Evolutionary conservation across 2,888 invertebrate genomes (phyloP).

Genomic region (Napeogenes sylphis): DNA sequence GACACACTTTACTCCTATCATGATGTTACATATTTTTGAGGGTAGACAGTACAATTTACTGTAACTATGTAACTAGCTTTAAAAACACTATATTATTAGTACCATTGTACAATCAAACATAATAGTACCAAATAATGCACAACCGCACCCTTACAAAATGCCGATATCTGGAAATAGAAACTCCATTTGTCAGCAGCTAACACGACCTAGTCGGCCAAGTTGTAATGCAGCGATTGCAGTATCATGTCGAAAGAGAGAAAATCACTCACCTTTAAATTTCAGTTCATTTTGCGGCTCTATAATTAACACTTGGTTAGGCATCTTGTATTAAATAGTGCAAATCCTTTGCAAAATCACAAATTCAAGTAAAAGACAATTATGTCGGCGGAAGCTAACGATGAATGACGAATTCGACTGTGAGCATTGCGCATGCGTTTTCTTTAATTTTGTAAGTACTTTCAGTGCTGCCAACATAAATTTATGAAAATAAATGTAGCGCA

Average conservation of each 20-base stretch:
- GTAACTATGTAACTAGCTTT: too few relatives aligned
- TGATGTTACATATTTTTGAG: too few relatives aligned
- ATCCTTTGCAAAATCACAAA: conserved; percentile 60
- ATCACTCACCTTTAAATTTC: conserved; percentile 90
- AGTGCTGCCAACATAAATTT: conserved; percentile 20
- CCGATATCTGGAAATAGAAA: conserved; percentile 77
- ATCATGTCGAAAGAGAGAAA: conserved; percentile 39
- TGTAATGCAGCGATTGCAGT: conserved; percentile 53
- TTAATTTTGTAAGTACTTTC: conserved; percentile 23
- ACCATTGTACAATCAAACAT: conserved; percentile 13
- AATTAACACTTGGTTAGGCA: conserved; percentile 87
- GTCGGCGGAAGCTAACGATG: conserved; percentile 63
- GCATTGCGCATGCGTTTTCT: conserved; percentile 46
- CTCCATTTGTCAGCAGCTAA: conserved; percentile 75
- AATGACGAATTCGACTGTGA: conserved; percentile 61
- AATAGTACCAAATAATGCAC: conserved; percentile 46
- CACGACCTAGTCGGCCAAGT: conserved; percentile 62
- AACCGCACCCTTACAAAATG: conserved; percentile 74
- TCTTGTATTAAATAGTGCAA: conserved; percentile 70
- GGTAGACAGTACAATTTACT: too few relatives aligned
- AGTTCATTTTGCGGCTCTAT: conserved; percentile 94
- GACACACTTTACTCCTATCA: too few relatives aligned
- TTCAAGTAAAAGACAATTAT: conserved; percentile 58
- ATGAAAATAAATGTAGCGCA: conserved; percentile 2
- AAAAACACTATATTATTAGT: too few relatives aligned